Evolutionary conservation across 2,888 invertebrate species (phyloP).

Genomic region (Bellardia bayeri): DNA sequence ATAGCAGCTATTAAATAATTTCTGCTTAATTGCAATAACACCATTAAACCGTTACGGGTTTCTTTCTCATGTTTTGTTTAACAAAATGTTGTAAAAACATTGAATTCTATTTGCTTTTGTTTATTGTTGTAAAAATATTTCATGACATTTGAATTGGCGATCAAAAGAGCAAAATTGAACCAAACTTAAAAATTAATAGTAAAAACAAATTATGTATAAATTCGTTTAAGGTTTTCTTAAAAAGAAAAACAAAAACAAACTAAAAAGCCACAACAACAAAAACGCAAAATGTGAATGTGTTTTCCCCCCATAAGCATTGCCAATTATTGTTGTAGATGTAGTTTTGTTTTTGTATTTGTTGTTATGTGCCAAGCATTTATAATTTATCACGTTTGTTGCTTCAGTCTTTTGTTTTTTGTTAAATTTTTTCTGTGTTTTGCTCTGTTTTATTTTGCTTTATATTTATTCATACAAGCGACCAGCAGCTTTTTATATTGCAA

Average conservation of each 20-base stretch:
- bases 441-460: conserved; percentile 43
- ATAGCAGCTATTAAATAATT: conserved; percentile 12
- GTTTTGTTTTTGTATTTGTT: conserved; percentile 5
- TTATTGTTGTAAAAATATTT: conserved; percentile 16
- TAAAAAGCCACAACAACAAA: neutral
- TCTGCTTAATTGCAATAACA: neutral
- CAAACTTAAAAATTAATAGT: neutral
- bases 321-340: conserved; percentile 43
- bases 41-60: conserved; percentile 38
- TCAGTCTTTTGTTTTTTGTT: conserved; percentile 64
- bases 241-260: conserved; percentile 8
- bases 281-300: conserved; percentile 26
- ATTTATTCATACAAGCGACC: conserved; percentile 7
- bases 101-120: conserved; percentile 32
- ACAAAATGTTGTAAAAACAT: conserved; percentile 20
- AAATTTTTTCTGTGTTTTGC: conserved; percentile 6
- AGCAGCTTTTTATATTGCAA: conserved; percentile 38
- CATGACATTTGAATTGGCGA: conserved; percentile 48
- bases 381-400: conserved; percentile 62
- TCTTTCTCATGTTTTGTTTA: neutral
- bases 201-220: neutral
- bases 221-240: conserved; percentile 34
- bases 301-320: conserved; percentile 26
- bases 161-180: conserved; percentile 32
- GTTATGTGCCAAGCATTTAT: conserved; percentile 57